phyloP scores from a whole-genome alignment of 2,888 invertebrate species.

The Coremacera marginata region DNA sequence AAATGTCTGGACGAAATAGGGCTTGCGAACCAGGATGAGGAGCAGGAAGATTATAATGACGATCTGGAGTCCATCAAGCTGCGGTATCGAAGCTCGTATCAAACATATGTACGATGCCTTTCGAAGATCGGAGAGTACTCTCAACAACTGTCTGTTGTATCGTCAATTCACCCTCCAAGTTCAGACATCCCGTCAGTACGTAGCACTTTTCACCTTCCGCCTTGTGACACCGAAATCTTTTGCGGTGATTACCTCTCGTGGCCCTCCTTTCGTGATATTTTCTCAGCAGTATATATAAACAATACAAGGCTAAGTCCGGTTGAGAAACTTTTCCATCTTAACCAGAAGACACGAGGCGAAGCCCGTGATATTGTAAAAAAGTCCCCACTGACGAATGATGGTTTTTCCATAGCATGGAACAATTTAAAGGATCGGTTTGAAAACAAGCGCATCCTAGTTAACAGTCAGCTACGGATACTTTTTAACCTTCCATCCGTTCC shows the following conservation, averaged over 20 bases:
- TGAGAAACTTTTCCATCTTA: slow-evolving; percentile 35
- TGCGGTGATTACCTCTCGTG: slow-evolving; percentile 33
- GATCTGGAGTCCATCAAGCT: too few species aligned
- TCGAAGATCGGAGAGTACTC: too few species aligned
- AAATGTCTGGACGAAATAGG: too few species aligned
- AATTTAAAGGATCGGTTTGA: slow-evolving; percentile 29
- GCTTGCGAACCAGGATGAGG: too few species aligned
- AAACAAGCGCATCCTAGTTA: slow-evolving; percentile 12
- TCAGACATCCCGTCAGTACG: too few species aligned
- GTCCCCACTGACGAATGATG: slow-evolving; percentile 33
- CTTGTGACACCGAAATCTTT: slow-evolving; percentile 38
- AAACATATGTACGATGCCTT: too few species aligned
- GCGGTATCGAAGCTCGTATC: too few species aligned
- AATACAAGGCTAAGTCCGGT: slow-evolving; percentile 32
- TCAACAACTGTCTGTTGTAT: too few species aligned
- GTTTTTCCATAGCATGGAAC: slow-evolving; percentile 33
- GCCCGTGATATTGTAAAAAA: slow-evolving; percentile 24
- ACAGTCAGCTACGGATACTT: slow-evolving; percentile 8
- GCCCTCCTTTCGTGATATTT: slow-evolving; percentile 38
- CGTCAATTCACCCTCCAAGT: too few species aligned
- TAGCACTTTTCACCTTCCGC: background rate
- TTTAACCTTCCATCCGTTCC: slow-evolving; percentile 8
- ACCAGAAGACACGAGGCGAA: slow-evolving; percentile 15
- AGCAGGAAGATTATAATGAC: too few species aligned
- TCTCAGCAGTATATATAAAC: slow-evolving; percentile 33